Evolutionary conservation across 2,797 vertebrate genomes (phyloP), one percentile per base, ranked within the genome.

Genomic region (Sebastes vulpes): DNA sequence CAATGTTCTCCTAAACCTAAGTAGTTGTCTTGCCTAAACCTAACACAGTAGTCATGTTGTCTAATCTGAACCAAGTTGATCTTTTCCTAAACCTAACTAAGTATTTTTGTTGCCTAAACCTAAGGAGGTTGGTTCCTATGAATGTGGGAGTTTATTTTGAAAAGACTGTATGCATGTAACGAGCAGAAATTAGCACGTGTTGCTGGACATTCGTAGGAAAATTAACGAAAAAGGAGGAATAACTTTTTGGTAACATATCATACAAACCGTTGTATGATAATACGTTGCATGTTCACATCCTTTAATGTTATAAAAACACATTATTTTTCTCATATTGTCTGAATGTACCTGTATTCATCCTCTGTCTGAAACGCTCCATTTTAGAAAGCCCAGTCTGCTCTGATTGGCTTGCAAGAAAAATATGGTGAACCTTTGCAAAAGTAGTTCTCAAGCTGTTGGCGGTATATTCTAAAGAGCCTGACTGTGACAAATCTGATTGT

Each of bases 1-100:
- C 42, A 18, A 8, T 18, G 0, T 46, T n/a, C 0, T 46, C 16
- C 16, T 6, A 42, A 42, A 0, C 5, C 14, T 42, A 16, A 42
- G 38, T 42, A 42, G 38, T 16, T 42, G 35, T 12, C 35, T 38
- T 42, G 6, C 16, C 42, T 18, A n/a, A 46, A 18, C 16, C 42
- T 46, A 46, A 18, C 42, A 18, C 3, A 46, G 42, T 46, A 46
- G 42, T 46, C 0, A 18, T 46, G 16, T 46, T 46, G 42, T 7
- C 16, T n/a, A 48, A n/a, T 42, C 14, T 42, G 38, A 42, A 42
- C 38, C 38, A 42, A 42, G 0, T 42, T 42, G 38, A 42, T 16
- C 14, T 42, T 42, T 48, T n/a, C 42, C 42, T 18, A 48, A 48
- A 18, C 42, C 42, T 48, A 0, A 48, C 42, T 0, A 48, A 48